Percentiles rank a stretch among this genome's conserved stretches.
Evolutionary conservation across 2,888 invertebrate genomes (phyloP).

Genomic region (Microctonus aethiopoides): DNA sequence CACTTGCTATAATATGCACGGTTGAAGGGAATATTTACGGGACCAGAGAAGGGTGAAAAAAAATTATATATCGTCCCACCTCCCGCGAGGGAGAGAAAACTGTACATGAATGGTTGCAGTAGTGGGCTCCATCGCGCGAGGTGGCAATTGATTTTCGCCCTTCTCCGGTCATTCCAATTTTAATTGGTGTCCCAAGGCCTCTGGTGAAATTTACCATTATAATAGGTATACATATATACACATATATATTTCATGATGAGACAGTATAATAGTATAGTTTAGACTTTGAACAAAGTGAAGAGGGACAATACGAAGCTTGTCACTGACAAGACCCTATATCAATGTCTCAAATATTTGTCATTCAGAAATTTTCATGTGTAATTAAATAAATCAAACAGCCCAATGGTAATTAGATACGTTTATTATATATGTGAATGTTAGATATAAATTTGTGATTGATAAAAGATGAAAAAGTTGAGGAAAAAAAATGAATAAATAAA

Average conservation of each 20-base stretch:
- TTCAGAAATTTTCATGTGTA: neutral
- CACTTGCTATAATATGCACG: conserved; percentile 53
- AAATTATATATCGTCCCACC: conserved; percentile 20
- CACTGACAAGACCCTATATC: neutral
- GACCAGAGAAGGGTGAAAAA: conserved; percentile 44
- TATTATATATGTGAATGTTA: neutral
- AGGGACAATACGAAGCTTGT: neutral
- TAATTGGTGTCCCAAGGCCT: conserved; percentile 42
- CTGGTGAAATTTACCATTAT: conserved; percentile 10
- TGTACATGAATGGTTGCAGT: conserved; percentile 2
- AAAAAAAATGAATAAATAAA: too few species aligned
- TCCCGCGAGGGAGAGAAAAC: conserved; percentile 22
- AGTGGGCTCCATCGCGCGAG: conserved; percentile 23
- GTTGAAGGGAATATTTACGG: conserved; percentile 64
- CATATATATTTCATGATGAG: neutral
- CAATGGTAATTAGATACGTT: too few species aligned
- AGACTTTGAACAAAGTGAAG: neutral
- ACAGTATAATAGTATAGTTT: neutral
- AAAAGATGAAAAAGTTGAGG: too few species aligned
- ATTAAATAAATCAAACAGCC: neutral
- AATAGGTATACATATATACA: neutral
- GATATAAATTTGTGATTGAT: neutral
- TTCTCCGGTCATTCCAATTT: conserved; percentile 41
- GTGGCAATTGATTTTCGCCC: conserved; percentile 48
- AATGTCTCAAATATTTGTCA: conserved; percentile 14